Base-by-base conservation (phyloP, 2,797 vertebrate genomes). In the Myotis pilosus region DNA sequence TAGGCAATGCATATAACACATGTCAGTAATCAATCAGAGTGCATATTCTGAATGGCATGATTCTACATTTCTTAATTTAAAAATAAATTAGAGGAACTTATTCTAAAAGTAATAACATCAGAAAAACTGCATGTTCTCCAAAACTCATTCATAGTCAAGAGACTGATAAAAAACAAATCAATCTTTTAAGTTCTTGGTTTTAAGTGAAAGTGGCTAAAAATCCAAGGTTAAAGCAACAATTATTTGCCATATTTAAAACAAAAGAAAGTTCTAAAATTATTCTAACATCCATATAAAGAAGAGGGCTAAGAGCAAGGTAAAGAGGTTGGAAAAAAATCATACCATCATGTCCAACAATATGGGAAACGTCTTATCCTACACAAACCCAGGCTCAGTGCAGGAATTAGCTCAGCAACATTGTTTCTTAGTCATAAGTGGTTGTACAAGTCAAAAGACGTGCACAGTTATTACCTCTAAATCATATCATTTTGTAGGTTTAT, bases 1-100 rank as follows among this genome's bases (percentile, higher is more conserved):
- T 79, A 91, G 17, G 36, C 28, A 72, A 28, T 75, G 62, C 30
- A 71, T 90, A 91, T 64, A 62, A 9, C 64, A 72, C 23, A 87
- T 85, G 82, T 91, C 41, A 83, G 49, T 91, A 83, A 91, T 92
- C 91, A 92, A 8, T 79, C n/a, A 1, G 3, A 11, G 33, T 72
- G 0, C 72, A 55, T 78, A 80, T 62, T 85, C 47, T 90, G 74
- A 95, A 92, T 80, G 57, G 20, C 30, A 64, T 85, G 38, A 87
- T 80, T 92, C 91, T 96, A 53, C 78, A 13, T 89, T 75, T 94
- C 71, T 90, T 88, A 92, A 92, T 80, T 96, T 95, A 92, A 95
- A 96, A 94, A 91, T 92, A 88, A 80, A 92, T 88, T 69, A 49
- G 25, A 91, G 28, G 33, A 96, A 83, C 3, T 85, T 87, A 93